Conservation (phyloP, 1,140 invertebrate genomes). For the Glomeris maerens region DNA sequence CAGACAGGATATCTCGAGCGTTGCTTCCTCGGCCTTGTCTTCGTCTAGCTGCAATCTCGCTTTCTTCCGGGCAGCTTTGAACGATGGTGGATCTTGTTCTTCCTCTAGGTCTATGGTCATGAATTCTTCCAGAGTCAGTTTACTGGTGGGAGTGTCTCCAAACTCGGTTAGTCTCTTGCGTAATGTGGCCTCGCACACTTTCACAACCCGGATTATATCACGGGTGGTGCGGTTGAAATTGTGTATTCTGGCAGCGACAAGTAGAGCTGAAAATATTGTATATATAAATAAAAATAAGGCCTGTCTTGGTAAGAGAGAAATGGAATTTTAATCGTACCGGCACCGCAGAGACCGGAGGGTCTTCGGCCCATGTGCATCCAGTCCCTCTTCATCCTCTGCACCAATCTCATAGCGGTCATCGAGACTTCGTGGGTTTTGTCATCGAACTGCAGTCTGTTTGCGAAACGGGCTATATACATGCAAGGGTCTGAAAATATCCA, state of each 20-base stretch:
- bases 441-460: conserved; percentile 82
- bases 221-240: conserved; percentile 72
- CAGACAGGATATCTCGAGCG: conserved; percentile 29
- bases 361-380: conserved; percentile 89
- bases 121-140: conserved; percentile 88
- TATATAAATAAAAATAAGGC: conserved; percentile 16
- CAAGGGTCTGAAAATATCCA: conserved; percentile 63
- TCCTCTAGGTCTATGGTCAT: conserved; percentile 92
- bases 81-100: conserved; percentile 90
- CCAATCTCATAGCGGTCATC: conserved; percentile 82
- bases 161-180: conserved; percentile 88
- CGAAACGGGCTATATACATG: conserved; percentile 84
- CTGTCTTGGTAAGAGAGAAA: background rate
- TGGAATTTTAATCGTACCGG: conserved; percentile 43
- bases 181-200: conserved; percentile 86
- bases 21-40: conserved; percentile 34
- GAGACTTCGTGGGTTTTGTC: conserved; percentile 84
- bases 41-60: conserved; percentile 47
- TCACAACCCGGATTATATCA: conserved; percentile 89
- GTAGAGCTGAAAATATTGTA: conserved; percentile 63
- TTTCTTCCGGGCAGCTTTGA: conserved; percentile 72
- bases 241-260: conserved; percentile 85
- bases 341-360: conserved; percentile 91
- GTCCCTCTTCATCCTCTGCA: conserved; percentile 95
- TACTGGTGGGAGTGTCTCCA: conserved; percentile 80